Evolutionary conservation across 2,113 vertebrate genomes (phyloP).

Genomic region (Pan troglodytes): NHGRI_mPanTro3-v2.1_pri NC_072408.2:106373001-106373500

Average conservation of each 20-base stretch:
- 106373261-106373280: slow-evolving; percentile 27
- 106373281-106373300: slow-evolving; percentile 21
- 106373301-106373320: background rate
- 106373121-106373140: slow-evolving; percentile 12
- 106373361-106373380: slow-evolving; percentile 39
- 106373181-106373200: background rate
- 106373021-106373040: background rate
- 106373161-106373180: background rate
- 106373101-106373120: background rate
- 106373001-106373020: background rate
- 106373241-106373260: slow-evolving; percentile 5
- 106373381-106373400: background rate
- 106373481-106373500: slow-evolving; percentile 20
- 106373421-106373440: background rate
- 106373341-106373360: background rate
- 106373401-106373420: background rate
- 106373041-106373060: background rate
- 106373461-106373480: slow-evolving; percentile 9
- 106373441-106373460: background rate
- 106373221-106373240: slow-evolving; percentile 7
- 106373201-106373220: background rate
- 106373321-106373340: background rate
- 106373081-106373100: background rate
- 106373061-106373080: background rate
- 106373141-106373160: background rate